Evolutionary conservation across 2,797 vertebrate species (phyloP).

Genomic region (Diplodus sargus): DNA sequence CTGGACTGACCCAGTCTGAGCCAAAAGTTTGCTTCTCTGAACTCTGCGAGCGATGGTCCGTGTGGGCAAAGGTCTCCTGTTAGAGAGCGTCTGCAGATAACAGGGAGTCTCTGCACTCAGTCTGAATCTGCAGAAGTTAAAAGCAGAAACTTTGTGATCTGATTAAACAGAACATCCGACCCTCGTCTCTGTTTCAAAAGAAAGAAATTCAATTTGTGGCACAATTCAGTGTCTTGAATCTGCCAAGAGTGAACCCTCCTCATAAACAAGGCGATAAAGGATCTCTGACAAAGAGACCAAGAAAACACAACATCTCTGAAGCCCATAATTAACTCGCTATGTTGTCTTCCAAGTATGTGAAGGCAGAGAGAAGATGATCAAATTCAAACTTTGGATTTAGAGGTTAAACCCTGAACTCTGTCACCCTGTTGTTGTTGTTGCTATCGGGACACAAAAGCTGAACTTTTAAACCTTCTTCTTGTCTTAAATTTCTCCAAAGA

Average conservation of each 20-base stretch:
- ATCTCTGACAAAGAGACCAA: too few species aligned
- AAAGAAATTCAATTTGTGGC: too few species aligned
- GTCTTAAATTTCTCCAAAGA: neutral
- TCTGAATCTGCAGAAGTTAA: neutral
- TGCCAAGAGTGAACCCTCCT: too few species aligned
- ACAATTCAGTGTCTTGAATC: too few species aligned
- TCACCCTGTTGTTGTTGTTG: too few species aligned
- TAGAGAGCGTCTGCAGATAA: conserved; percentile 43
- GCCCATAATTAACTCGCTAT: too few species aligned
- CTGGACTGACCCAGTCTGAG: conserved; percentile 64
- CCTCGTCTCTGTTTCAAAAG: neutral
- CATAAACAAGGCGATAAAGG: too few species aligned
- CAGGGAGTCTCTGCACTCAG: neutral
- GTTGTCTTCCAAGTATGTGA: too few species aligned
- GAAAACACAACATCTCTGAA: too few species aligned
- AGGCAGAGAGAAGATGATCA: too few species aligned
- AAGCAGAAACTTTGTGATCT: neutral
- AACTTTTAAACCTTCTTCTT: neutral
- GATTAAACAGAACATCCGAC: neutral
- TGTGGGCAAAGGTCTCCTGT: conserved; percentile 62
- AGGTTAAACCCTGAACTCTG: too few species aligned
- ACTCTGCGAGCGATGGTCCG: conserved; percentile 23
- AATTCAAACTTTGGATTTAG: too few species aligned
- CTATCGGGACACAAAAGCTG: neutral
- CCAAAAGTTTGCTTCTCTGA: conserved; percentile 24